Conservation (phyloP, 2,113 vertebrate genomes). For the Campylorhamphus procurvoides region DNA sequence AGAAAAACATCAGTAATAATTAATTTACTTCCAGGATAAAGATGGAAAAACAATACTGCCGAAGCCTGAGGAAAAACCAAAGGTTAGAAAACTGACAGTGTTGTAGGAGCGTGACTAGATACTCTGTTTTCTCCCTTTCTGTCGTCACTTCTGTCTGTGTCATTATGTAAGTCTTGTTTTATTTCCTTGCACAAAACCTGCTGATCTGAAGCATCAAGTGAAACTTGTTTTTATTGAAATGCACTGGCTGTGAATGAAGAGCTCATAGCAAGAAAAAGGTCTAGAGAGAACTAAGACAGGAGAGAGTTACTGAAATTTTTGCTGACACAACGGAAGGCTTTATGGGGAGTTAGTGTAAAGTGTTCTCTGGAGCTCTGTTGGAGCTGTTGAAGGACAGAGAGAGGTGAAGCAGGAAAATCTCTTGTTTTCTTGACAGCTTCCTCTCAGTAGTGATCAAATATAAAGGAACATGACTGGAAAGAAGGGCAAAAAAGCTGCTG, state of each 20-base stretch:
- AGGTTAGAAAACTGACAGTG: conserved; percentile 65
- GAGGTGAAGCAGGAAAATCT: background rate
- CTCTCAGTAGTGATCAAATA: background rate
- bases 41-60: conserved; percentile 70
- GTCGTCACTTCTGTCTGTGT: background rate
- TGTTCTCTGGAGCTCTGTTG: background rate
- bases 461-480: background rate
- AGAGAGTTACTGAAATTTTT: background rate
- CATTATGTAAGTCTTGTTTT: background rate
- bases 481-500: background rate
- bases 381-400: background rate
- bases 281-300: background rate
- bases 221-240: background rate
- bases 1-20: background rate
- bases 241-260: background rate
- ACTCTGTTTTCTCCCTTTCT: background rate
- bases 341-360: no score
- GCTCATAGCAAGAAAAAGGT: background rate
- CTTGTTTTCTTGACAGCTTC: background rate
- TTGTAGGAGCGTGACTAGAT: background rate
- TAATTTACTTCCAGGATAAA: conserved; percentile 71
- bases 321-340: background rate
- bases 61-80: conserved; percentile 69
- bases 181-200: background rate
- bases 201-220: background rate